Evolutionary conservation across 1,140 invertebrate species (phyloP).

Genomic region (Lerema accius): DNA sequence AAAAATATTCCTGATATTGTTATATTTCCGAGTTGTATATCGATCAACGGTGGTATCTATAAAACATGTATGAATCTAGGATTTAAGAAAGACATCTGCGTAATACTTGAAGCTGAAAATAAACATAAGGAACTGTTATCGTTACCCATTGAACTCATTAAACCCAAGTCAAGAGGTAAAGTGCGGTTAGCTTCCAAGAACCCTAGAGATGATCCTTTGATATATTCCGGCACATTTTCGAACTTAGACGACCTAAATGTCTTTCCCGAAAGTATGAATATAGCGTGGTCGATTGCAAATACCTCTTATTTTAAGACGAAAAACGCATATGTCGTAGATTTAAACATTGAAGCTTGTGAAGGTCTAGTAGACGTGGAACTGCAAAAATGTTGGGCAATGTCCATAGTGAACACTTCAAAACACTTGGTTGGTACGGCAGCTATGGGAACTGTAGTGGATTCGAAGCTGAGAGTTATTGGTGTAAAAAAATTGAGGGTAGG

Average conservation of each 20-base stretch:
- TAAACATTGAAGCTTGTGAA: conserved; percentile 46
- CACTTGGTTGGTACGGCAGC: conserved; percentile 82
- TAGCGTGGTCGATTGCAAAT: conserved; percentile 48
- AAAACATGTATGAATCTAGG: conserved; percentile 43
- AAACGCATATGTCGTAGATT: conserved; percentile 53
- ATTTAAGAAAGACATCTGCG: conserved; percentile 53
- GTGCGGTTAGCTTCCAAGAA: conserved; percentile 83
- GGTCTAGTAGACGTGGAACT: conserved; percentile 27
- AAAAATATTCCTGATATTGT: conserved; percentile 61
- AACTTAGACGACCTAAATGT: conserved; percentile 78
- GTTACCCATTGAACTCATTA: conserved; percentile 58
- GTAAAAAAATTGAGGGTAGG: conserved; percentile 83
- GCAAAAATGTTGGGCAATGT: conserved; percentile 45
- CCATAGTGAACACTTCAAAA: conserved; percentile 62
- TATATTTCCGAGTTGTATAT: conserved; percentile 59
- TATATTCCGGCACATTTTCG: conserved; percentile 87
- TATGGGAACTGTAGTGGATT: conserved; percentile 82
- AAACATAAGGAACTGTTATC: conserved; percentile 49
- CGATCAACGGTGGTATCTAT: conserved; percentile 41
- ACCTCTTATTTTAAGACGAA: conserved; percentile 56
- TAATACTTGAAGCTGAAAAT: conserved; percentile 45
- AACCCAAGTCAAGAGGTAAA: conserved; percentile 70
- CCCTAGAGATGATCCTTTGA: conserved; percentile 86
- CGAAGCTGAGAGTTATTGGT: conserved; percentile 80
- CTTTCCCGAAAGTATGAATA: conserved; percentile 50